These are phyloP conservation scores for Neelides sp. DNA, from an alignment of 1,140 invertebrate genomes.

Conservation along the genomic window DNA sequence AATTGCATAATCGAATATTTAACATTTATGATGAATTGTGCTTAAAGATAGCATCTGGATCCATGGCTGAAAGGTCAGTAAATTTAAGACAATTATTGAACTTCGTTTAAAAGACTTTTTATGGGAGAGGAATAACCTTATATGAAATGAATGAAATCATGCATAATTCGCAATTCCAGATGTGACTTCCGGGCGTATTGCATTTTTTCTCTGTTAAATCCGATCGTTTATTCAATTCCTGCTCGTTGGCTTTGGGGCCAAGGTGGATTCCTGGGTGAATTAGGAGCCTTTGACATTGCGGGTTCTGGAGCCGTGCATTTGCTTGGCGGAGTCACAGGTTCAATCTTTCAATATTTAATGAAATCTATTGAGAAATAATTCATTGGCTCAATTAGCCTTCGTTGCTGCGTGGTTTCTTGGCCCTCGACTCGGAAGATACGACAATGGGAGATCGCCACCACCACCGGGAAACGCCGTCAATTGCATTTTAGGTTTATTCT, in stretches of 20 bases:
- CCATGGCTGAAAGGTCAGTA: background rate
- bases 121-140: too few species aligned
- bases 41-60: background rate
- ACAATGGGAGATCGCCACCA: constrained; percentile 55
- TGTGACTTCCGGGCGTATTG: background rate
- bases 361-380: background rate
- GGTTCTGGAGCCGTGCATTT: constrained; percentile 44
- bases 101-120: too few species aligned
- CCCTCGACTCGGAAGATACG: constrained; percentile 73
- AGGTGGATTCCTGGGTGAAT: constrained; percentile 38
- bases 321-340: constrained; percentile 42
- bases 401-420: constrained; percentile 80
- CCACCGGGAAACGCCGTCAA: constrained; percentile 80
- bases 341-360: constrained; percentile 34
- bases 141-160: too few species aligned
- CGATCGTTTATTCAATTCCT: background rate
- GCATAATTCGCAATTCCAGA: too few species aligned
- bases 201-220: background rate
- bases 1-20: background rate
- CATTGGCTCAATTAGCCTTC: constrained; percentile 9
- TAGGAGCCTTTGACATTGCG: constrained; percentile 42
- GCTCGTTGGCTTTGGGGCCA: constrained; percentile 42
- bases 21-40: background rate
- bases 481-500: constrained; percentile 79
- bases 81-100: too few species aligned